phyloP scores from a whole-genome alignment of 2,888 invertebrate species.

The Crocallis elinguaria region DNA sequence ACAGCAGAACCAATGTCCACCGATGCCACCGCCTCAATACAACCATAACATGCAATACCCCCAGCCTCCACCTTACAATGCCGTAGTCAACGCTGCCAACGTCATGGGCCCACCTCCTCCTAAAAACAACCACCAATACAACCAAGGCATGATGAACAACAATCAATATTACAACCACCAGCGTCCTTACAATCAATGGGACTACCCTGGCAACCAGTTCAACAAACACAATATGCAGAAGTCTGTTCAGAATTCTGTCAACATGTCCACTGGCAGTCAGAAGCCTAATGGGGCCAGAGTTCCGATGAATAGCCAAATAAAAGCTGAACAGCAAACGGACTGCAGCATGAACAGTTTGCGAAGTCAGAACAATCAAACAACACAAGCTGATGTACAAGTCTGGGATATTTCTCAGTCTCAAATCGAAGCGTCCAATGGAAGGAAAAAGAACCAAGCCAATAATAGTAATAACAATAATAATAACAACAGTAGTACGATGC shows the following conservation, averaged over 20 bases:
- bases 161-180: conserved; percentile 79
- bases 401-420: conserved; percentile 88
- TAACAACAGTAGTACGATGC: conserved; percentile 80
- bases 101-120: conserved; percentile 80
- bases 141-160: conserved; percentile 79
- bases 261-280: conserved; percentile 78
- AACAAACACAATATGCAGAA: conserved; percentile 77
- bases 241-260: conserved; percentile 71
- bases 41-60: conserved; percentile 72
- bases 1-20: conserved; percentile 54
- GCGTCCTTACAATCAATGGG: conserved; percentile 77
- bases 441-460: conserved; percentile 66
- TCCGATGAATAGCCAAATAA: conserved; percentile 63
- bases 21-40: conserved; percentile 61
- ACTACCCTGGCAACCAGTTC: conserved; percentile 73
- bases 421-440: conserved; percentile 76
- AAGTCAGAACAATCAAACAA: conserved; percentile 76
- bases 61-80: conserved; percentile 73
- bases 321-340: conserved; percentile 75
- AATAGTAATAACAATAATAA: conserved; percentile 28
- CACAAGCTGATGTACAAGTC: conserved; percentile 86
- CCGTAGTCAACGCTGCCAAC: conserved; percentile 72
- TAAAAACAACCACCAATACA: conserved; percentile 78
- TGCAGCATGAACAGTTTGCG: conserved; percentile 82
- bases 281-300: conserved; percentile 47